phyloP scores from a whole-genome alignment of 2,888 invertebrate species.

The Agrochola litura region DNA sequence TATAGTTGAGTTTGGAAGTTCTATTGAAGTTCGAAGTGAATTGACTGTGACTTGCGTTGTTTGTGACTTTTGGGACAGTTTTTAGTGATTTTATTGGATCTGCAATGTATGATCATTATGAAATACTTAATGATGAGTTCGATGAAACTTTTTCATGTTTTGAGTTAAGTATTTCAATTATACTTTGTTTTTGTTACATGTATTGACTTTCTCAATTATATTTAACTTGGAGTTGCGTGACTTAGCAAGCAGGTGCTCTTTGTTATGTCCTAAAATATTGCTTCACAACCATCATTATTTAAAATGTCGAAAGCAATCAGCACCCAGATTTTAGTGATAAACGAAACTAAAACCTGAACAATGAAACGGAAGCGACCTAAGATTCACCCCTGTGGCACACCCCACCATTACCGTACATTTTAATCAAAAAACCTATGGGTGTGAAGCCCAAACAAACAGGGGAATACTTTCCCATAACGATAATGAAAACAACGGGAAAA shows the following conservation, averaged over 20 bases:
- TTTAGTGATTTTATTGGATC: neutral
- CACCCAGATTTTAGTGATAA: slow-evolving; percentile 66
- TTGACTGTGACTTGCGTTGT: too few species aligned
- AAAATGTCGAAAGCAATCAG: slow-evolving; percentile 63
- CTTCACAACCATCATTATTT: slow-evolving; percentile 6
- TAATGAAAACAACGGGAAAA: slow-evolving; percentile 85
- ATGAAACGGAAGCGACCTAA: slow-evolving; percentile 79
- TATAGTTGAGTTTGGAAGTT: neutral
- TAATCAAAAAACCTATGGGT: slow-evolving; percentile 88
- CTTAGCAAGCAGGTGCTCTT: slow-evolving; percentile 13
- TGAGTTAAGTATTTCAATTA: neutral
- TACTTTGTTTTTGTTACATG: neutral
- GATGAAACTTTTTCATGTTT: neutral
- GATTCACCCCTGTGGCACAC: slow-evolving; percentile 86
- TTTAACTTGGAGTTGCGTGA: slow-evolving; percentile 5
- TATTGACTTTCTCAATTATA: neutral
- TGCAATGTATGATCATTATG: neutral
- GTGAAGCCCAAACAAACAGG: slow-evolving; percentile 88
- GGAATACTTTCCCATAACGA: slow-evolving; percentile 89
- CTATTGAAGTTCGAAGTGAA: too few species aligned
- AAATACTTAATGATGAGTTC: neutral
- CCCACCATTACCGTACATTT: slow-evolving; percentile 84
- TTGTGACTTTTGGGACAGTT: too few species aligned
- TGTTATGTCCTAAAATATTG: slow-evolving; percentile 13
- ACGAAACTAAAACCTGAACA: slow-evolving; percentile 69